Conservation (phyloP, 2,797 vertebrate species). For the Takifugu ocellatus region DNA sequence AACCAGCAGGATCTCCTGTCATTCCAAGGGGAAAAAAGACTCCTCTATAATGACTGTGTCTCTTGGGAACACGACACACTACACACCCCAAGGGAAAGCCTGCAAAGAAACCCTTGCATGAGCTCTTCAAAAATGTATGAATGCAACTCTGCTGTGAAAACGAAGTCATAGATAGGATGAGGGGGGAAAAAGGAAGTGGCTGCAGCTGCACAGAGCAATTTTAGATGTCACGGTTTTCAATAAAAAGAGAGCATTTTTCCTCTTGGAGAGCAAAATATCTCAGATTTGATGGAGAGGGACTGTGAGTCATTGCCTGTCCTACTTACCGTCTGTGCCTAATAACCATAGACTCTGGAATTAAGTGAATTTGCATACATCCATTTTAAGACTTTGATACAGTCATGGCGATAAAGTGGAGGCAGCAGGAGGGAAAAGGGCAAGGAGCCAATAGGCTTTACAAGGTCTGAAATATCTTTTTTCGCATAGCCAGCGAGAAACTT, state of each 20-base stretch:
- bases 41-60: conserved; percentile 26
- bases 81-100: conserved; percentile 39
- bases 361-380: conserved; percentile 66
- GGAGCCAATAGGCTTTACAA: conserved; percentile 13
- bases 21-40: conserved; percentile 31
- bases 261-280: conserved; percentile 40
- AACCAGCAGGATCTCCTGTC: conserved; percentile 27
- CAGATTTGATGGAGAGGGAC: conserved; percentile 45
- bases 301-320: conserved; percentile 60
- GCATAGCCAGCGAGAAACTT: conserved; percentile 41
- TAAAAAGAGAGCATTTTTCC: conserved; percentile 42
- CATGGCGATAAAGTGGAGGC: conserved; percentile 38
- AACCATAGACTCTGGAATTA: conserved; percentile 46
- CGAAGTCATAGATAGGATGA: conserved; percentile 35
- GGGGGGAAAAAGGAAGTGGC: conserved; percentile 22
- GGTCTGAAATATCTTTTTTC: conserved; percentile 33
- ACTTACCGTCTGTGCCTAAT: conserved; percentile 64
- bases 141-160: conserved; percentile 49
- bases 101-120: conserved; percentile 34
- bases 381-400: conserved; percentile 59
- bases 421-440: conserved; percentile 13
- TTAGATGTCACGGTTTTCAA: conserved; percentile 18
- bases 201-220: too few relatives aligned
- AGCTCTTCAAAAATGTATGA: conserved; percentile 52
- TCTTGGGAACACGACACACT: conserved; percentile 29